Percentiles rank a stretch among this genome's conserved stretches.
phyloP scores from a whole-genome alignment of 2,888 invertebrate genomes.

The Troides oblongomaculatus region DNA sequence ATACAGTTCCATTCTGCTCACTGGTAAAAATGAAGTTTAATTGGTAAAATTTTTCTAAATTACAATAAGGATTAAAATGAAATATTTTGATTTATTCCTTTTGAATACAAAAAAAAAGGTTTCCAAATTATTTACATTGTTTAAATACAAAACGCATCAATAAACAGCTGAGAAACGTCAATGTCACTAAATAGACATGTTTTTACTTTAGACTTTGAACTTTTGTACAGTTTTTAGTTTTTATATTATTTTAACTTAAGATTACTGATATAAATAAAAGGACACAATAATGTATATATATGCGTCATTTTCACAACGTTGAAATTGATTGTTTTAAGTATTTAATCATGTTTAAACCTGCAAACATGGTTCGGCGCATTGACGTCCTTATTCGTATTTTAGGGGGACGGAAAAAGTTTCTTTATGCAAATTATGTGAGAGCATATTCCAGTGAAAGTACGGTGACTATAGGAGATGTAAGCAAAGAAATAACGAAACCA shows the following conservation, averaged over 20 bases:
- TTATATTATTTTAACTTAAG: slow-evolving; percentile 40
- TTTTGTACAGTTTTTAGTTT: slow-evolving; percentile 42
- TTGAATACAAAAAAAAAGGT: too few species aligned
- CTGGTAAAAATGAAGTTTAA: too few species aligned
- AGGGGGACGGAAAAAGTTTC: slow-evolving; percentile 59
- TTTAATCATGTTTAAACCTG: slow-evolving; percentile 61
- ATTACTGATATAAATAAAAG: slow-evolving; percentile 30
- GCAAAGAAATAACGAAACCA: slow-evolving; percentile 79
- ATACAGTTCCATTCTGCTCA: too few species aligned
- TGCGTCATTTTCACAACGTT: slow-evolving; percentile 21
- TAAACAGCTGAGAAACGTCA: slow-evolving; percentile 38
- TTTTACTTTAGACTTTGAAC: slow-evolving; percentile 64
- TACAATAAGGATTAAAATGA: too few species aligned
- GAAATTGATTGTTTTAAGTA: slow-evolving; percentile 5
- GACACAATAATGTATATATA: slow-evolving; percentile 34
- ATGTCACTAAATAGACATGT: slow-evolving; percentile 35
- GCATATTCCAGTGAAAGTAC: slow-evolving; percentile 73
- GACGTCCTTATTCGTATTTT: slow-evolving; percentile 77
- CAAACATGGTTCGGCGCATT: slow-evolving; percentile 66
- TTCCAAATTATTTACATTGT: too few species aligned
- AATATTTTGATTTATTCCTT: too few species aligned
- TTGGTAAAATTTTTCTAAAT: too few species aligned
- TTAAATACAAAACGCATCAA: slow-evolving; percentile 10
- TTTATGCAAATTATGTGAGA: slow-evolving; percentile 62
- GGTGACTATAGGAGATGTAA: slow-evolving; percentile 87